phyloP scores from a whole-genome alignment of 92 coral and sea anemone genomes.

The Siderastrea siderea region DNA sequence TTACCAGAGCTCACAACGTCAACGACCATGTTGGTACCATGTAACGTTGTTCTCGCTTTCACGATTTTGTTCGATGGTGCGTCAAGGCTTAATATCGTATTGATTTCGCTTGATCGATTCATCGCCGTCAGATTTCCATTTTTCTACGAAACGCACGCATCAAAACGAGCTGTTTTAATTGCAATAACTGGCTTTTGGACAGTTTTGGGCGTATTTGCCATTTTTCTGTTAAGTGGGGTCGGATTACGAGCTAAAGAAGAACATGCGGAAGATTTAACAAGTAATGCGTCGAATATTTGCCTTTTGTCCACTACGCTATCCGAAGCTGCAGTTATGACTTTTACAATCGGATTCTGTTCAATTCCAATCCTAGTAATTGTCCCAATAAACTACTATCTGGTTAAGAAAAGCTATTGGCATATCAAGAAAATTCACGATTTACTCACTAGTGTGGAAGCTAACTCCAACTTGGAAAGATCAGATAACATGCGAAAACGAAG shows the following conservation, averaged over 20 bases:
- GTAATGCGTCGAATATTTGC: conserved; percentile 31
- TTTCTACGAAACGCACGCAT: background rate
- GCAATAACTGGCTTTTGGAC: conserved; percentile 20
- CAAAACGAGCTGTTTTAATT: background rate
- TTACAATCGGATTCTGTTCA: conserved; percentile 35
- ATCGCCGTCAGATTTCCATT: conserved; percentile 53
- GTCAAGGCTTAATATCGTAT: conserved; percentile 40
- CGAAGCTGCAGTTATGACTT: conserved; percentile 23
- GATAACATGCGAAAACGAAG: background rate
- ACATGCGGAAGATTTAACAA: background rate
- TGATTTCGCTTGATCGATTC: conserved; percentile 40
- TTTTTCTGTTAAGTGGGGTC: conserved; percentile 26
- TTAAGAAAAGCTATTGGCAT: conserved; percentile 64
- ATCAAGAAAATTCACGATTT: conserved; percentile 55
- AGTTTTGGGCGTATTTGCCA: conserved; percentile 29
- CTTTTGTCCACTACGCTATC: conserved; percentile 48
- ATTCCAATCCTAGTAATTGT: conserved; percentile 51
- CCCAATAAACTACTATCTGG: conserved; percentile 69
- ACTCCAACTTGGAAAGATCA: conserved; percentile 26
- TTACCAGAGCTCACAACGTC: conserved; percentile 8
- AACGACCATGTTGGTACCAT: background rate
- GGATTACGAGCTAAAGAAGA: background rate
- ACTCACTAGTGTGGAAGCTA: conserved; percentile 33
- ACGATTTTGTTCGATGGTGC: conserved; percentile 49
- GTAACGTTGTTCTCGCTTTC: conserved; percentile 24